Conservation (phyloP, 1,140 invertebrate species). For the Battus philenor region DNA sequence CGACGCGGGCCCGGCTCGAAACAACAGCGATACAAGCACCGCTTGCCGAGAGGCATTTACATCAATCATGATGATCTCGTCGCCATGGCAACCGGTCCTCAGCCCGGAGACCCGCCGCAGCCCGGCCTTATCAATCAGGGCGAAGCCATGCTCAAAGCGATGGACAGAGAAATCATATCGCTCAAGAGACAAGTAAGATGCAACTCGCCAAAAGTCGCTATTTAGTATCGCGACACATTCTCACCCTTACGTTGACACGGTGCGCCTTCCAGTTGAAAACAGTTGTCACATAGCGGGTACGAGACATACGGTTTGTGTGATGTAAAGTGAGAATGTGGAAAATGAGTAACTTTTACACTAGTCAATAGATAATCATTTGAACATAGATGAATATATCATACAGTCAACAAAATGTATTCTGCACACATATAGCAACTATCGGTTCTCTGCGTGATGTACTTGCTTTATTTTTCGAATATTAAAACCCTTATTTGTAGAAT, state of each 20-base stretch:
- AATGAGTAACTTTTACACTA: constrained; percentile 7
- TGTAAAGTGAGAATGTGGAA: constrained; percentile 61
- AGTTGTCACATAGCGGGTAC: constrained; percentile 8
- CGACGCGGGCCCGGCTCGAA: constrained; percentile 73
- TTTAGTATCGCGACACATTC: constrained; percentile 47
- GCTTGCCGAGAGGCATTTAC: constrained; percentile 96
- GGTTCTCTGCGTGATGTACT: not conserved
- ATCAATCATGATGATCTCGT: constrained; percentile 97
- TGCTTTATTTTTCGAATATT: not conserved
- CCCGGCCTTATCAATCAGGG: constrained; percentile 80
- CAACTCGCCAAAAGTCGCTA: constrained; percentile 38
- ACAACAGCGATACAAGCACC: constrained; percentile 89
- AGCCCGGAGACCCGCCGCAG: constrained; percentile 67
- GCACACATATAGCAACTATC: constrained; percentile 49
- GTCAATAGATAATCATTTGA: constrained; percentile 6
- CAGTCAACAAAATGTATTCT: constrained; percentile 54
- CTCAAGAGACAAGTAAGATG: constrained; percentile 90
- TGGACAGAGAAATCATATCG: constrained; percentile 95
- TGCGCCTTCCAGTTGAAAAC: constrained; percentile 8
- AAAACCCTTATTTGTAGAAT: constrained; percentile 30
- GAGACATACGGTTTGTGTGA: constrained; percentile 32
- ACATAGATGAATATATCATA: constrained; percentile 20
- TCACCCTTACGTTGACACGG: constrained; percentile 46
- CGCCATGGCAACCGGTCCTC: constrained; percentile 85
- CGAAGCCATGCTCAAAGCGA: constrained; percentile 90